Base-by-base conservation (phyloP, 2,113 vertebrate species). In the Pseudopipra pipra region DNA sequence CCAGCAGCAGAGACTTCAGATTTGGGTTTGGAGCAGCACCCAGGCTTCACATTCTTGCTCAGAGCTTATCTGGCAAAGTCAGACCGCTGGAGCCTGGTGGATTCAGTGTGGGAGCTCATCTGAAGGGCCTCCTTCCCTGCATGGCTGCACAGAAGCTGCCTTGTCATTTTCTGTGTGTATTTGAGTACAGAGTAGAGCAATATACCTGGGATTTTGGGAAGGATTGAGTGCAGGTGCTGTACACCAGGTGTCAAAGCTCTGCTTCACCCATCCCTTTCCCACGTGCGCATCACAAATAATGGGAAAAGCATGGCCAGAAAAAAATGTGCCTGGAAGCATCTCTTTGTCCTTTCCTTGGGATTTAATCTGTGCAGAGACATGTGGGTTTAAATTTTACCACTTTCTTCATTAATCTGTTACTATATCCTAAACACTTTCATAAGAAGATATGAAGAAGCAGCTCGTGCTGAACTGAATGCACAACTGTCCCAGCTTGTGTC, bases 1-100 rank as follows among this genome's bases (percentile, higher is more conserved):
- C 73, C 5, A 14, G 73, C 73, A 71, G 55, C 68, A 58, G 54
- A 66, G 65, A 24, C 20, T 56, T 81, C 28, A 46, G 35, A 12
- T 46, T 89, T 56, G 92, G 68, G 76, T 49, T 94, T 68, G 80
- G 85, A 90, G 92, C 76, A 92, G 85, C 92, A 97, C 44, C 83
- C 83, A 82, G 76, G 16, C 49, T 68, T 78, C 62, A 46, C 95
- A 93, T 96, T 97, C 92, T 79, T 96, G 62, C 73, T 92, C 14
- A 20, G 49, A 85, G 85, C 76, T 97, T 97, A 96, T 97, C 95
- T 94, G 84, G 80, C 62, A 49, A 71, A 17, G 54, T 56, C 96
- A 96, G 96, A 95, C 73, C 0, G 0, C 73, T 94, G 93, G 96
- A 96, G 95, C 93, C 95, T 82, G 92, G 59, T 81, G 79, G 86